Base-by-base conservation (phyloP, 2,888 invertebrate species). In the Lobophora halterata region DNA sequence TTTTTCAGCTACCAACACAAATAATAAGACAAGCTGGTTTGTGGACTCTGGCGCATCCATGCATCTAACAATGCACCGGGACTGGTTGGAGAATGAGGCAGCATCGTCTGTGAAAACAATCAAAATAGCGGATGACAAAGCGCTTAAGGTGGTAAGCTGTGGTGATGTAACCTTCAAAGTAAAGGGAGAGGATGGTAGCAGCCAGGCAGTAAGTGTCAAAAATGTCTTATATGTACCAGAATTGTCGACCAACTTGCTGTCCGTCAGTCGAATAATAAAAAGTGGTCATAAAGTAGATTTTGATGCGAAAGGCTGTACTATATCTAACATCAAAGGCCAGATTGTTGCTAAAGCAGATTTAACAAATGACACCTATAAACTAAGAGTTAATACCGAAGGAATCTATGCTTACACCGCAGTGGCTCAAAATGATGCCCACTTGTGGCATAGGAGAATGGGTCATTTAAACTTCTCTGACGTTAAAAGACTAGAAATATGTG, bases 141-240 rank as follows among this genome's bases (percentile, higher is more conserved):
- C 6, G 3, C 7, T 26, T 7, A 14, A 13, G n/a, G 34, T 40
- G 8, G 14, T 32, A 18, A 21, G 6, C 5, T 25, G 19, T 19
- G 45, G 39, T 25, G 32, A 39, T 7, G 29, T 45, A 32, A 32
- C 30, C 5, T 11, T 45, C 4, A 18, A 31, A 2, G 30, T n/a
- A 14, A 10, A 23, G 12, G 16, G 18, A 16, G 5, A 13, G 10
- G 10, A 6, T n/a, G 10, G 1, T 24, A 26, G 17, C 8, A 36
- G 25, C 11, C 13, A 1, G 1, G 2, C 17, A 5, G 42, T 42
- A 6, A 25, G 35, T 29, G 35, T 46, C 6, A 34, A 20, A 35
- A 26, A 42, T 21, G 35, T 42, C 35, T 32, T 42, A 31, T 35
- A 9, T 32, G 21, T 45, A 8, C 45, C 39, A 7, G 28, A 39